Evolutionary conservation across 2,888 invertebrate genomes (phyloP).

Genomic region (Scelioninae gen. 1): DNA sequence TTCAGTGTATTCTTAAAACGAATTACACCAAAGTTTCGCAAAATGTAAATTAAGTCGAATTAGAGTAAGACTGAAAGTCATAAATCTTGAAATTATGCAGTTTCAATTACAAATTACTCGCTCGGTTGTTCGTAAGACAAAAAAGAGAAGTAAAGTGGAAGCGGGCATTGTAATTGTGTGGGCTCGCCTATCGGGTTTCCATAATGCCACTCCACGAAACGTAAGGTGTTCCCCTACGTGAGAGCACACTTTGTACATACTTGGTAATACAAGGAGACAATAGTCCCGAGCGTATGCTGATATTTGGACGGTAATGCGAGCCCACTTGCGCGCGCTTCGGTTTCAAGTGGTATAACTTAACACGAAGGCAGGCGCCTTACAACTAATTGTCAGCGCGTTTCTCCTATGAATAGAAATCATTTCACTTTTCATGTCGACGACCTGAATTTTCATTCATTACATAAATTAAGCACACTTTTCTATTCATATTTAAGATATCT

Average conservation of each 20-base stretch:
- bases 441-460: not conserved
- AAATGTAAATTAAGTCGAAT: constrained; percentile 22
- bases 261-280: constrained; percentile 82
- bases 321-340: constrained; percentile 75
- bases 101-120: constrained; percentile 72
- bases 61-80: constrained; percentile 9
- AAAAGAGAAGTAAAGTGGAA: constrained; percentile 47
- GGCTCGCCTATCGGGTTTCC: constrained; percentile 70
- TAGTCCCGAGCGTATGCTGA: constrained; percentile 72
- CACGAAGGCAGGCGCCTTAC: constrained; percentile 70
- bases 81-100: constrained; percentile 41
- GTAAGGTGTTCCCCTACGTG: constrained; percentile 66
- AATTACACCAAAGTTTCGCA: not conserved
- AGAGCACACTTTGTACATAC: constrained; percentile 72
- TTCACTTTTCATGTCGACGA: constrained; percentile 40
- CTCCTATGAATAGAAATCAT: constrained; percentile 35
- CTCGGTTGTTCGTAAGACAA: constrained; percentile 82
- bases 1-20: not conserved
- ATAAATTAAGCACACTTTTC: no score
- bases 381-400: constrained; percentile 73
- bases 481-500: no score
- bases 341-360: constrained; percentile 79
- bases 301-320: constrained; percentile 77
- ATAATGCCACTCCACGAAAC: constrained; percentile 65
- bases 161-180: constrained; percentile 65